A percentile compares a stretch with the other conserved stretches of the same genome.
phyloP scores from a whole-genome alignment of 2,797 vertebrate species.

The Gorsachius magnificus region DNA sequence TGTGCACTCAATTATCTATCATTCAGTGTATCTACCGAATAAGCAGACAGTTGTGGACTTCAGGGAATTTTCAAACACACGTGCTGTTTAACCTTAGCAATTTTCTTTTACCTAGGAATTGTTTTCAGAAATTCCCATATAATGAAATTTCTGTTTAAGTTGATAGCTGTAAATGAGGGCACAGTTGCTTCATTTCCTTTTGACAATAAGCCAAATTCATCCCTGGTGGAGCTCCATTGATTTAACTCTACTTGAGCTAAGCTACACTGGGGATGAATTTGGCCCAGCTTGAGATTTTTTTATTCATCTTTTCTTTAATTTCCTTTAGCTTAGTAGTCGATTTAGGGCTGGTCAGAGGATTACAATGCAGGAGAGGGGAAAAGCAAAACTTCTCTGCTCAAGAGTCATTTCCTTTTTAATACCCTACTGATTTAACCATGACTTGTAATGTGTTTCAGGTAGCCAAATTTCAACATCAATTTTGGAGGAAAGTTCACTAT shows the following conservation, averaged over 20 bases:
- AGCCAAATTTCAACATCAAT: conserved; percentile 69
- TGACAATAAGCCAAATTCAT: conserved; percentile 68
- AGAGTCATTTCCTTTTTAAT: conserved; percentile 70
- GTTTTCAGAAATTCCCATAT: conserved; percentile 67
- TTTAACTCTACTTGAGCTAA: conserved; percentile 64
- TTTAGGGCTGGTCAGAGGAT: conserved; percentile 62
- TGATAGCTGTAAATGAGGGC: conserved; percentile 69
- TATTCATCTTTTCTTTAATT: conserved; percentile 68
- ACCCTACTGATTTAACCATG: conserved; percentile 57
- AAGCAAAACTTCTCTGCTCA: conserved; percentile 50
- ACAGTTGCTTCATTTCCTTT: conserved; percentile 71
- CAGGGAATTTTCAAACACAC: conserved; percentile 47
- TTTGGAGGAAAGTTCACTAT: conserved; percentile 51
- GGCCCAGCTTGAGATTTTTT: conserved; percentile 45
- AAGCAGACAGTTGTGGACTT: conserved; percentile 55
- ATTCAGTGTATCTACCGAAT: conserved; percentile 4
- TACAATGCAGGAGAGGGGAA: conserved; percentile 41
- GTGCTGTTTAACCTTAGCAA: conserved; percentile 43
- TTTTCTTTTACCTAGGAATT: conserved; percentile 67
- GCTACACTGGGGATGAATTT: conserved; percentile 64
- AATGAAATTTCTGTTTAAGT: conserved; percentile 70
- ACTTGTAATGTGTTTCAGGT: conserved; percentile 66
- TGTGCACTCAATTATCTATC: conserved; percentile 15
- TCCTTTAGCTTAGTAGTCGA: conserved; percentile 61
- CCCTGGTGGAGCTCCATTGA: conserved; percentile 64